Evolutionary conservation across 2,113 vertebrate species (phyloP).

Genomic region (Plestiodon gilberti): DNA sequence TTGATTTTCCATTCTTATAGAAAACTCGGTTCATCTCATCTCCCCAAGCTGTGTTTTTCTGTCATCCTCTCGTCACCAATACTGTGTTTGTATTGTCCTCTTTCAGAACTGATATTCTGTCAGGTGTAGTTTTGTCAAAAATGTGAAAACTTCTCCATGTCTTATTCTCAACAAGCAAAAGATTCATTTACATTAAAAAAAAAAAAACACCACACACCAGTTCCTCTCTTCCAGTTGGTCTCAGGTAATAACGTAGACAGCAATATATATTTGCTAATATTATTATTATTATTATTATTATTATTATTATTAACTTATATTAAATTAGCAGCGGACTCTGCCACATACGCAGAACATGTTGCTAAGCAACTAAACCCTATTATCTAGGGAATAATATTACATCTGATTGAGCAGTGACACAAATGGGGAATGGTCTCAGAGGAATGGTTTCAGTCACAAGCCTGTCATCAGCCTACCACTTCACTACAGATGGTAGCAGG

Average conservation of each 20-base stretch:
- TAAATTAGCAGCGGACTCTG: constrained; percentile 43
- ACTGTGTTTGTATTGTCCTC: neutral
- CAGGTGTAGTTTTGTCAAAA: constrained; percentile 14
- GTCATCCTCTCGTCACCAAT: constrained; percentile 16
- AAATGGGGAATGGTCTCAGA: constrained; percentile 61
- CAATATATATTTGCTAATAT: constrained; percentile 14
- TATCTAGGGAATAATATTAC: constrained; percentile 46
- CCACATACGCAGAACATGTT: constrained; percentile 51
- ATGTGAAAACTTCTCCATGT: constrained; percentile 27
- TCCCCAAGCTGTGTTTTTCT: constrained; percentile 2
- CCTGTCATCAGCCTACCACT: constrained; percentile 55
- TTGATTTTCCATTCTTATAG: neutral
- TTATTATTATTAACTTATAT: neutral
- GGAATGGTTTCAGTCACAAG: constrained; percentile 44
- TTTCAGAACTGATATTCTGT: neutral
- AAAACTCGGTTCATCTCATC: neutral
- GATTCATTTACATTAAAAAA: neutral
- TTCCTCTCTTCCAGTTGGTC: neutral
- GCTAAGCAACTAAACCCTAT: constrained; percentile 66
- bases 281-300: constrained; percentile 2
- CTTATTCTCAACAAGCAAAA: neutral
- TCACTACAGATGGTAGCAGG: constrained; percentile 35
- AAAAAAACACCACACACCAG: too few species aligned
- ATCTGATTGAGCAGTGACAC: constrained; percentile 38
- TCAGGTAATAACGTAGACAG: constrained; percentile 1